Conservation (phyloP, 35 echinoderm and acorn worm species). For the Ophioderma brevispina region DNA sequence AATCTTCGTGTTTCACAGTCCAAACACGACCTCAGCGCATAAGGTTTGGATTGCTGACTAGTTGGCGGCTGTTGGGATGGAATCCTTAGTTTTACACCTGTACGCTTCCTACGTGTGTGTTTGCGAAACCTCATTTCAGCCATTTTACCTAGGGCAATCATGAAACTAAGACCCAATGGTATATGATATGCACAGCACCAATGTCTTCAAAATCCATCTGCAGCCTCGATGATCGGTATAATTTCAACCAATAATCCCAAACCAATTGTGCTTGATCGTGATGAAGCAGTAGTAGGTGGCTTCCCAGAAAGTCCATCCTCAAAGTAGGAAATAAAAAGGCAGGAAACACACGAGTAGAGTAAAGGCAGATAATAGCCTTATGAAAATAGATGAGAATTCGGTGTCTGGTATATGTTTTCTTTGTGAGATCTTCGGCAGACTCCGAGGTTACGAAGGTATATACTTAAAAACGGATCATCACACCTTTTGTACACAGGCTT, state of each 20-base stretch:
- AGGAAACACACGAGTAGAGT: slow-evolving; percentile 64
- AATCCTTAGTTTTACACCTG: neutral
- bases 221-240: neutral
- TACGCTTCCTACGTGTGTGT: neutral
- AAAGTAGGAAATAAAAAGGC: slow-evolving; percentile 52
- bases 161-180: slow-evolving; percentile 10
- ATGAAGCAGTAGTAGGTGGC: slow-evolving; percentile 85
- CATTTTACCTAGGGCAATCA: slow-evolving; percentile 4
- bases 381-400: neutral
- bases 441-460: slow-evolving; percentile 18
- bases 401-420: neutral
- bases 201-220: slow-evolving; percentile 14
- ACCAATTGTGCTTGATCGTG: slow-evolving; percentile 89
- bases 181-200: slow-evolving; percentile 16
- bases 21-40: neutral
- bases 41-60: neutral
- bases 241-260: slow-evolving; percentile 83
- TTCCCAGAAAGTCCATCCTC: slow-evolving; percentile 76
- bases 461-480: slow-evolving; percentile 38
- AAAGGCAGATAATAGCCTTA: neutral
- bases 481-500: slow-evolving; percentile 51
- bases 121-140: neutral
- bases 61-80: neutral
- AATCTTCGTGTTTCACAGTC: neutral
- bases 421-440: neutral